Base-by-base conservation (phyloP, 2,113 vertebrate genomes). In the Corythoichthys intestinalis region DNA sequence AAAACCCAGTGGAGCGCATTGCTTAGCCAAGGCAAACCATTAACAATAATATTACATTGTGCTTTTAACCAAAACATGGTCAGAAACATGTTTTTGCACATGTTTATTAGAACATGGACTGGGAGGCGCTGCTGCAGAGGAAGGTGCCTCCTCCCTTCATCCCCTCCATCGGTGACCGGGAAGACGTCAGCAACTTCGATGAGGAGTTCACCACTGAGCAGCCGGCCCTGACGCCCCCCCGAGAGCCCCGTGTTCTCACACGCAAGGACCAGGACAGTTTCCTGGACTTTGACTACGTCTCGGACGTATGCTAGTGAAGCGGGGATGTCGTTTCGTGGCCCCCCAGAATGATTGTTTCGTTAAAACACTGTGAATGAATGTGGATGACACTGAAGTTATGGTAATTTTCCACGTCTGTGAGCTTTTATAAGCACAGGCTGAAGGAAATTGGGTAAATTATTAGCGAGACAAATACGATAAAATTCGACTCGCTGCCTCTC, bases 131-230 rank as follows among this genome's bases (percentile, higher is more conserved):
- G 72, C 90, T 98, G 71, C 94, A 94, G 64, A 96, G 94, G 86
- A 98, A 94, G 70, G 91, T 94, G 60, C 94, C 94, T 68, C 96
- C 97, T 4, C 97, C 97, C 4, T 99, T 99, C 35, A 89, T 98
- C 69, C 97, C 97, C 6, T 92, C 92, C 69, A 95, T 99, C 41
- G 86, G 92, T 77, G 90, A 91, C 74, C 91, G 93, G 74, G 96
- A 98, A 85, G 97, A 99, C 11, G 95, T 99, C 86, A 98, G 97
- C 79, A 99, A 99, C 90, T 99, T 99, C 15, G 97, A 99, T 66
- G 95, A 98, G 67, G 97, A 99, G 92, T 98, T 99, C 93, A 99
- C 97, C 88, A 93, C 95, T 7, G 97, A 99, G 88, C 90, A 90
- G 28, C 93, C 96, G 56, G 88, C 93, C 52, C 93, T 99, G 81